Evolutionary conservation across 2,797 vertebrate species (phyloP).

Genomic region (Artibeus jamaicensis): DNA sequence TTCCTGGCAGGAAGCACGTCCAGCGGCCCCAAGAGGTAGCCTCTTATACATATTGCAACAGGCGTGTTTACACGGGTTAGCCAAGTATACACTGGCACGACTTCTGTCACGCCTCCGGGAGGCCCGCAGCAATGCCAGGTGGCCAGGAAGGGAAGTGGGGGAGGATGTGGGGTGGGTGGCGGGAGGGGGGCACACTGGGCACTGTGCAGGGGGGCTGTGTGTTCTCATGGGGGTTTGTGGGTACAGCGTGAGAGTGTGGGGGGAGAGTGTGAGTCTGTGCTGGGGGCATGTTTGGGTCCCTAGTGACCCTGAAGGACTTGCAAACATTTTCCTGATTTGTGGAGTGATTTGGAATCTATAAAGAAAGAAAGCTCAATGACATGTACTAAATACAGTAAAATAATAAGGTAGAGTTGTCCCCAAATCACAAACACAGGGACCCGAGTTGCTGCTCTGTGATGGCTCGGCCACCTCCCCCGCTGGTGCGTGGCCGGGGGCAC

Average conservation of each 20-base stretch:
- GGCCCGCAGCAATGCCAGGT: background rate
- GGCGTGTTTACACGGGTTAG: background rate
- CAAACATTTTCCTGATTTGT: background rate
- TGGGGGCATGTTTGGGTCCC: background rate
- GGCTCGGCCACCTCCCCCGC: background rate
- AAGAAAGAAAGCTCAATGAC: background rate
- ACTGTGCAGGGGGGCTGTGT: too few species aligned
- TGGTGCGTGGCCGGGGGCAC: background rate
- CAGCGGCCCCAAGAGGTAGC: background rate
- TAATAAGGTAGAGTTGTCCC: background rate
- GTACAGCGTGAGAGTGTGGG: background rate
- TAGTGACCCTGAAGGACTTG: background rate
- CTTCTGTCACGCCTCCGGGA: background rate
- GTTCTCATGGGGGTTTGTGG: background rate
- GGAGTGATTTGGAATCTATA: background rate
- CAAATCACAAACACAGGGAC: background rate
- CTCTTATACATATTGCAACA: background rate
- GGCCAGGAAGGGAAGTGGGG: background rate
- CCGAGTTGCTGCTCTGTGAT: background rate
- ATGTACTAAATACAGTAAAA: background rate
- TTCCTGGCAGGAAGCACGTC: background rate
- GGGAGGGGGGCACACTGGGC: background rate
- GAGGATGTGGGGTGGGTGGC: accelerated
- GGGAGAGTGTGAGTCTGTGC: background rate
- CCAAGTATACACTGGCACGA: background rate